These are phyloP conservation scores for Amitus sp. DNA, from an alignment of 2,888 invertebrate genomes.

Conservation along the genomic window DNA sequence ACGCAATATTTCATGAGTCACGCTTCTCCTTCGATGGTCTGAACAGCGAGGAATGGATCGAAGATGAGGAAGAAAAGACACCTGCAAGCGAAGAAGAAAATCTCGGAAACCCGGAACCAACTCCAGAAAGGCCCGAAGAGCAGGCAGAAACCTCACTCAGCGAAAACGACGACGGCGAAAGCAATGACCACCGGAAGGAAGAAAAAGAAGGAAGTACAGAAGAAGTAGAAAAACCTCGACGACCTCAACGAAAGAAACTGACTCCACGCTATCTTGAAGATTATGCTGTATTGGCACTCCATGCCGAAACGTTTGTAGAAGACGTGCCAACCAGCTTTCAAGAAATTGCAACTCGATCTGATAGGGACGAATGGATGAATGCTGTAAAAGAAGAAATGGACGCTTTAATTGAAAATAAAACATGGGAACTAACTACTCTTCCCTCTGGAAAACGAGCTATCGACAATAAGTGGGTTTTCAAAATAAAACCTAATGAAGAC, in stretches of 20 bases:
- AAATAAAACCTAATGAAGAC: constrained; percentile 25
- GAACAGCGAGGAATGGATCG: constrained; percentile 11
- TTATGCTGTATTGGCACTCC: constrained; percentile 19
- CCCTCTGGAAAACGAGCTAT: constrained; percentile 14
- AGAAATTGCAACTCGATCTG: constrained; percentile 14
- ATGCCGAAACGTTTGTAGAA: constrained; percentile 25
- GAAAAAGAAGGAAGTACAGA: neutral
- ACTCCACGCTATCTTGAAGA: constrained; percentile 14
- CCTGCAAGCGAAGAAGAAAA: neutral
- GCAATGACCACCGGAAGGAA: neutral
- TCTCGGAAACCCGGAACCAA: neutral
- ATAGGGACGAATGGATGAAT: constrained; percentile 26
- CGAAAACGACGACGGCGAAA: neutral
- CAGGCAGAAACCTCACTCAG: no score
- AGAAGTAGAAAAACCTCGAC: constrained; percentile 8
- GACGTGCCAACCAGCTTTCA: constrained; percentile 20
- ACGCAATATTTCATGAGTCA: constrained; percentile 44
- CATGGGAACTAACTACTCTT: constrained; percentile 14
- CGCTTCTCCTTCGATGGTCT: constrained; percentile 13
- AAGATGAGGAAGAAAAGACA: neutral
- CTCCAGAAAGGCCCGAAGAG: no score
- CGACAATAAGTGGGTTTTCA: constrained; percentile 29
- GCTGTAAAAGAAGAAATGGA: constrained; percentile 39
- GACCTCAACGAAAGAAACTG: constrained; percentile 8
- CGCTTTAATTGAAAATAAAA: constrained; percentile 14